Percentiles rank a stretch among this genome's conserved stretches.
Conservation (phyloP, 1,140 invertebrate species). For the Zaprionus nigranus region DNA sequence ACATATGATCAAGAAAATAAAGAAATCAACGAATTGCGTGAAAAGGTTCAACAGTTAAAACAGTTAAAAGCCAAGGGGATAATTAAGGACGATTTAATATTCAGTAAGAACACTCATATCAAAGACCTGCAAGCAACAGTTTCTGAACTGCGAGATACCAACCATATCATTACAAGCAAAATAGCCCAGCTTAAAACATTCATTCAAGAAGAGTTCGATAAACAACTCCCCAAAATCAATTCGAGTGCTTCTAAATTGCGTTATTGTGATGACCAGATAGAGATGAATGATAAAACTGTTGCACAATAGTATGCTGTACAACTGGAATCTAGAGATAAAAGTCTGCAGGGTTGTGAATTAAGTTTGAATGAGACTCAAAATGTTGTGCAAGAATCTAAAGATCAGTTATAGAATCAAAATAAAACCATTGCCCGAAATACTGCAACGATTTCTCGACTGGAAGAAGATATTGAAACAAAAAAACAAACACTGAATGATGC, state of each 20-base stretch:
- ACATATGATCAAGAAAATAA: no score
- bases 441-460: no score
- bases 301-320: not conserved
- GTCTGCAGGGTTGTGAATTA: not conserved
- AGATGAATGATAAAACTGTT: not conserved
- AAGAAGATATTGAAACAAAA: not conserved
- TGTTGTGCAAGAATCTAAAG: not conserved
- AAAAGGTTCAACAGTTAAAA: not conserved
- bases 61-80: not conserved
- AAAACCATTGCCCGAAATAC: not conserved
- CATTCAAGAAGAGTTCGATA: no score
- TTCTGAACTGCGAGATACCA: not conserved
- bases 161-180: no score
- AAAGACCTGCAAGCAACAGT: not conserved
- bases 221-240: not conserved
- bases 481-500: not conserved
- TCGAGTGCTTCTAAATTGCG: not conserved
- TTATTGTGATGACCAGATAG: not conserved
- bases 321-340: not conserved
- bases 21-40: no score
- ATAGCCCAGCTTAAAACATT: no score
- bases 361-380: not conserved
- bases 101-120: not conserved
- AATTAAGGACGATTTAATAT: not conserved
- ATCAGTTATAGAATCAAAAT: not conserved